phyloP scores from a whole-genome alignment of 2,797 vertebrate species.

The Nyctalus aviator region DNA sequence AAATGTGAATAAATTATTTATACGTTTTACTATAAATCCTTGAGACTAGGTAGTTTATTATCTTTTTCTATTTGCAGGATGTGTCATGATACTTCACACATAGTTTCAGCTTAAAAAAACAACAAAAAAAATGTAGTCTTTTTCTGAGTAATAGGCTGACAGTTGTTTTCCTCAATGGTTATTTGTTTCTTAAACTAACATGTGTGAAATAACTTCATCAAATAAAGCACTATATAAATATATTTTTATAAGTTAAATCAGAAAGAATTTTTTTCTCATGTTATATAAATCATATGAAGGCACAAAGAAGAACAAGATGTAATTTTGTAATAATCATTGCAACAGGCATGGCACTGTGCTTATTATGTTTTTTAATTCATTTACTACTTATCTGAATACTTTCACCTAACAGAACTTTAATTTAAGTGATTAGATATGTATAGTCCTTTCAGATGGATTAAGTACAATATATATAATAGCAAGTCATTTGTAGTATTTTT shows the following conservation, averaged over 20 bases:
- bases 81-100: not conserved
- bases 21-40: not conserved
- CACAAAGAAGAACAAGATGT: not conserved
- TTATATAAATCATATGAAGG: not conserved
- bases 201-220: not conserved
- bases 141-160: not conserved
- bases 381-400: not conserved
- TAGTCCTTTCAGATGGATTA: not conserved
- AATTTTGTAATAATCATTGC: not conserved
- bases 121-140: not conserved
- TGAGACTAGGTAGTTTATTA: not conserved
- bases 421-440: not conserved
- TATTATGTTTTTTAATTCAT: not conserved
- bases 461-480: not conserved
- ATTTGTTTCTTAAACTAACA: not conserved
- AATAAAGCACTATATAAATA: not conserved
- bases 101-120: not conserved
- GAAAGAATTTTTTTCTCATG: not conserved
- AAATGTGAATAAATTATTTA: not conserved
- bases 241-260: constrained; percentile 12
- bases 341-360: not conserved
- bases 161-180: not conserved
- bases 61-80: not conserved
- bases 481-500: not conserved
- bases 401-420: not conserved